Evolutionary conservation across 1,140 invertebrate genomes (phyloP).

Genomic region (Lamellibrachia luymesi): DNA sequence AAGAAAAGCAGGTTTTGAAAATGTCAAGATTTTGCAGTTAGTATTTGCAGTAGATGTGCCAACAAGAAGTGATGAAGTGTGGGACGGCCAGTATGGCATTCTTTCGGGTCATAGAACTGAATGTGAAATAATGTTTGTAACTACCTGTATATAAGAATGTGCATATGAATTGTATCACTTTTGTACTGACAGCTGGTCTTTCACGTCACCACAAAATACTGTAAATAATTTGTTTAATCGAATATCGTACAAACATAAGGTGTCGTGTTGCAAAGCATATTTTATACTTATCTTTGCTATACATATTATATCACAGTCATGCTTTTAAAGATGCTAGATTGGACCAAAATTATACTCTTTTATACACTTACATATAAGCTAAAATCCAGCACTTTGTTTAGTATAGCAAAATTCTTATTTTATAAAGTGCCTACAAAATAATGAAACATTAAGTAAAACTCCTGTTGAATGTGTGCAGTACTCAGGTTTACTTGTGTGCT

Average conservation of each 20-base stretch:
- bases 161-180: not conserved
- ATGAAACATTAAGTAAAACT: too few species aligned
- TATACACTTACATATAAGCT: not conserved
- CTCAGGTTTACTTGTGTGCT: too few species aligned
- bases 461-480: not conserved
- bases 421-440: too few species aligned
- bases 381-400: not conserved
- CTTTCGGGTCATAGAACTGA: not conserved
- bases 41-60: not conserved
- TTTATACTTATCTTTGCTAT: not conserved
- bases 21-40: not conserved
- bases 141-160: not conserved
- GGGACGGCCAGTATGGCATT: not conserved
- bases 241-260: not conserved
- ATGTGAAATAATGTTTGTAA: not conserved
- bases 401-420: not conserved
- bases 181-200: not conserved
- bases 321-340: not conserved
- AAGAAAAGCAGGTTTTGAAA: not conserved
- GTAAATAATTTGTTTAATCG: not conserved
- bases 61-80: not conserved
- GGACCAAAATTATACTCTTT: not conserved
- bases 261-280: not conserved
- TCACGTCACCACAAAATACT: not conserved
- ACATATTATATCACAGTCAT: not conserved